These are phyloP conservation scores for Mylabris phalerata DNA, from an alignment of 1,140 invertebrate species.

Conservation along the genomic window DNA sequence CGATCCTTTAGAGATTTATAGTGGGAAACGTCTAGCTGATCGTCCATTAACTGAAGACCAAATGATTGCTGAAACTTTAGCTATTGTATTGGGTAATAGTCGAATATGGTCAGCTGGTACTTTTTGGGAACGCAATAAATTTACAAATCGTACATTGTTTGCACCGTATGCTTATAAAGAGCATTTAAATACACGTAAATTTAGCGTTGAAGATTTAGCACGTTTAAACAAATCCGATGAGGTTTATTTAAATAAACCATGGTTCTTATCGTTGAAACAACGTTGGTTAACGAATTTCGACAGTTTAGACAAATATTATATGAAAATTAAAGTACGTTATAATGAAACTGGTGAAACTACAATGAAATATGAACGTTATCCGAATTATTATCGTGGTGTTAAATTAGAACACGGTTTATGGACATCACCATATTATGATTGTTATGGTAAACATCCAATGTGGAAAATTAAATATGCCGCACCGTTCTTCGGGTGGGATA, in stretches of 20 bases:
- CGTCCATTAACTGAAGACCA: slow-evolving; percentile 86
- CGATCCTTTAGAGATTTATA: slow-evolving; percentile 90
- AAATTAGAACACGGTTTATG: slow-evolving; percentile 85
- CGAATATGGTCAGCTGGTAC: slow-evolving; percentile 87
- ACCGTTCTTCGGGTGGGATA: slow-evolving; percentile 97
- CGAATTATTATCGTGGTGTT: slow-evolving; percentile 81
- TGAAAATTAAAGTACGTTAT: slow-evolving; percentile 87
- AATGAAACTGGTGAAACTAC: slow-evolving; percentile 77
- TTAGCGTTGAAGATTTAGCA: slow-evolving; percentile 81
- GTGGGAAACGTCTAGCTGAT: slow-evolving; percentile 82
- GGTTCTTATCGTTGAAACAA: slow-evolving; percentile 83
- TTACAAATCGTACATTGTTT: slow-evolving; percentile 86
- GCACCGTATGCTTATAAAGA: slow-evolving; percentile 91
- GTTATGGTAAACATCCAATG: slow-evolving; percentile 82
- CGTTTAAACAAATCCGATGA: slow-evolving; percentile 69
- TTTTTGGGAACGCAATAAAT: slow-evolving; percentile 94
- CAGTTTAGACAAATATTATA: slow-evolving; percentile 81
- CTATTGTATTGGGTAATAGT: slow-evolving; percentile 83
- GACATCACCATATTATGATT: slow-evolving; percentile 91
- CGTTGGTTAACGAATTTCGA: slow-evolving; percentile 93
- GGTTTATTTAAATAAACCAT: slow-evolving; percentile 75
- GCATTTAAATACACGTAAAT: slow-evolving; percentile 74
- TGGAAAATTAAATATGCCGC: slow-evolving; percentile 94
- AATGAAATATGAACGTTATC: slow-evolving; percentile 85
- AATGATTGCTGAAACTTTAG: slow-evolving; percentile 88